Base-by-base conservation (phyloP, 2,888 invertebrate species). In the Sarcophaga subvicina region DNA sequence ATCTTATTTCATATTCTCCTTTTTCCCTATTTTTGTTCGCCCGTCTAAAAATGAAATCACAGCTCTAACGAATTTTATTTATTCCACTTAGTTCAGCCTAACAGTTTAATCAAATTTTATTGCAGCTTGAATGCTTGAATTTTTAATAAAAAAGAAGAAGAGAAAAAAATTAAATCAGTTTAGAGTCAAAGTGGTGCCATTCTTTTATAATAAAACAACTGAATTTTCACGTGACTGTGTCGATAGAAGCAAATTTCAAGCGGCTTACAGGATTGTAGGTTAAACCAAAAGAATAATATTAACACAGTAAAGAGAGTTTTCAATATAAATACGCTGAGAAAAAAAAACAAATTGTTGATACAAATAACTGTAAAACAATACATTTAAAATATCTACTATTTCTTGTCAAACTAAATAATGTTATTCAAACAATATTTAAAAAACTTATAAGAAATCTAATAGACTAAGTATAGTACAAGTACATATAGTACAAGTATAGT, bases 191-290 rank as follows among this genome's bases (percentile, higher is more conserved):
- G 37, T 4, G 47, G 25, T 69, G 59, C 59, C 60, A 72, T 72
- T 75, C 27, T 60, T 8, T 27, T 6, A 20, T 66, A 80, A 67
- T 59, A 73, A 64, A 64, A 82, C 54, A 70, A 63, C 54, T 49
- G 37, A 76, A 64, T 27, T 63, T n/a, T 12, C 25, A 84, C 83
- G 80, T 84, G 83, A 75, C 75, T 75, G 22, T 47, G 64, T 47
- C 47, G 37, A 37, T 37, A 37, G 6, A 37, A 37, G 0, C 5
- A 1, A 37, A 37, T 37, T 37, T 37, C 37, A 17, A 47, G 14
- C 14, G 49, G 12, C 14, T 49, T 70, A 14, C 49, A 54, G 14
- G 47, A 49, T 11, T 22, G 6, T 17, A 71, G n/a, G n/a, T n/a
- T 71, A 59, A 71, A n/a, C 22, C 59, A 14, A 37, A 60, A 27